Percentiles rank a stretch among this genome's conserved stretches.
These are phyloP conservation scores for Neotoxoptera formosana DNA, from an alignment of 1,140 invertebrate genomes.

Conservation along the genomic window DNA sequence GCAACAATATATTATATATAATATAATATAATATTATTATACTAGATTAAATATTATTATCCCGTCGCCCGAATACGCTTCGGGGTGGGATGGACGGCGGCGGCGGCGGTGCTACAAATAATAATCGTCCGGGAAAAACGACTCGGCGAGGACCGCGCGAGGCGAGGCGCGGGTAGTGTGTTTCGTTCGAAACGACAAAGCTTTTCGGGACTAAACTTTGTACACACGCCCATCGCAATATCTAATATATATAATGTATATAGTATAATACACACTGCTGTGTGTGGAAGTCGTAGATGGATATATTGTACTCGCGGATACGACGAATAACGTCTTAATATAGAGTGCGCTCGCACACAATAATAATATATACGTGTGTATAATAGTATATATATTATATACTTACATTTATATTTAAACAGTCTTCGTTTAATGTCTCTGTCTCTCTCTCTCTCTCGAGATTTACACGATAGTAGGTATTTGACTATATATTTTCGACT, in stretches of 20 bases:
- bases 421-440: background rate
- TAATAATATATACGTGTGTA: too few species aligned
- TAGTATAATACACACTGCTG: background rate
- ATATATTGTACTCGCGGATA: background rate
- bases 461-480: background rate
- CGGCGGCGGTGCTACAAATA: background rate
- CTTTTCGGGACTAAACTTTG: background rate
- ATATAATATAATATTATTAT: too few species aligned
- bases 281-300: background rate
- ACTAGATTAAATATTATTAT: background rate
- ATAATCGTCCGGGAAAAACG: background rate
- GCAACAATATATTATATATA: too few species aligned
- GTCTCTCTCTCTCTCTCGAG: too few species aligned
- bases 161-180: background rate
- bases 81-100: background rate
- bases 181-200: background rate
- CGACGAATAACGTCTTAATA: background rate
- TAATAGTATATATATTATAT: background rate
- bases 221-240: background rate
- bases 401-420: constrained; percentile 18
- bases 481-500: background rate
- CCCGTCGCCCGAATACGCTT: background rate
- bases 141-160: background rate
- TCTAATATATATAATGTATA: background rate
- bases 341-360: background rate